Conservation (phyloP, 1,140 invertebrate species). For the Goniozus legneri region DNA sequence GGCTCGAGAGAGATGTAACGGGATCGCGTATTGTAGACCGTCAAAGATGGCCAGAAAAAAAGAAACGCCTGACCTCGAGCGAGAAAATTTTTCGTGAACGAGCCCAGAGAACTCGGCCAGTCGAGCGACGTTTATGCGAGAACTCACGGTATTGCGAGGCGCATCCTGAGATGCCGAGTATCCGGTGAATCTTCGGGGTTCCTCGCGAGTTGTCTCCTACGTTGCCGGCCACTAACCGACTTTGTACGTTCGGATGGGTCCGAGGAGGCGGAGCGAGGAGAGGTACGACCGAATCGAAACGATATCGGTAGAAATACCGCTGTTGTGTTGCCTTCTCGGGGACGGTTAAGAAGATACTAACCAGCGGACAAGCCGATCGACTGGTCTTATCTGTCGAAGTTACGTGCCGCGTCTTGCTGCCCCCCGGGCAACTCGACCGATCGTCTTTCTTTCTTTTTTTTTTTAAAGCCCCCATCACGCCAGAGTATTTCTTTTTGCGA, state of each 20-base stretch:
- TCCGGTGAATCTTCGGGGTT: no score
- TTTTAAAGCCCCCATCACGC: neutral
- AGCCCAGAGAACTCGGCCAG: no score
- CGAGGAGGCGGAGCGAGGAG: neutral
- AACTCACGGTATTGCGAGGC: conserved; percentile 9
- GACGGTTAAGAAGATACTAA: conserved; percentile 42
- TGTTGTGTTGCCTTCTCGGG: conserved; percentile 24
- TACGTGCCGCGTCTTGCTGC: conserved; percentile 3
- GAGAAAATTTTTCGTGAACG: no score
- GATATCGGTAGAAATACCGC: neutral
- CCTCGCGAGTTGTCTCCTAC: no score
- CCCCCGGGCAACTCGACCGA: neutral
- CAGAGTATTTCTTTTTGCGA: conserved; percentile 12
- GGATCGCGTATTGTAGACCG: conserved; percentile 16
- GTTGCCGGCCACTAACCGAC: no score
- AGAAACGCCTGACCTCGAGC: neutral
- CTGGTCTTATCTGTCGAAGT: conserved; percentile 36
- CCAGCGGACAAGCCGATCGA: conserved; percentile 30
- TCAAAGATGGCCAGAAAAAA: neutral
- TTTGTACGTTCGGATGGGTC: neutral
- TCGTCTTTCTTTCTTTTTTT: neutral
- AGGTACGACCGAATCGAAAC: neutral
- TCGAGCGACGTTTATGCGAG: no score
- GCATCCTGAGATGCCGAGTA: neutral
- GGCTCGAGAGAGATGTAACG: conserved; percentile 22